A percentile compares a stretch with the other conserved stretches of the same genome.
Conservation (phyloP, 2,888 invertebrate species). For the Yponomeuta malinellus region DNA sequence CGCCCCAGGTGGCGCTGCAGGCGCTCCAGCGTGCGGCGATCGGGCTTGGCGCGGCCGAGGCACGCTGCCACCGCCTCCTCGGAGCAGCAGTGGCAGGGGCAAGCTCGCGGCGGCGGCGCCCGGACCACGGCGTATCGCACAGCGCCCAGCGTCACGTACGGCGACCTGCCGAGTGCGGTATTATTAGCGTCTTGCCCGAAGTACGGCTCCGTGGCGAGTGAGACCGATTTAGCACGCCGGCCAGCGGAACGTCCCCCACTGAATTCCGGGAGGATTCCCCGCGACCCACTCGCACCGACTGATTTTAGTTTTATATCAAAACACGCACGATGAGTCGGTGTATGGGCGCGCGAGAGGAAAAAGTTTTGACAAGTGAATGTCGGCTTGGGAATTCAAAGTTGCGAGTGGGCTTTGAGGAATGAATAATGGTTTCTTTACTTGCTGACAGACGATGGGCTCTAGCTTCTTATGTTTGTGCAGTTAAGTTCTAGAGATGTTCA, state of each 20-base stretch:
- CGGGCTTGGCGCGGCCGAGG: conserved; percentile 69
- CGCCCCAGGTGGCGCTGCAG: conserved; percentile 85
- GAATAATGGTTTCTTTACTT: not conserved
- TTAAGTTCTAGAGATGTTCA: too few relatives aligned
- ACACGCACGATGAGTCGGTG: conserved; percentile 20
- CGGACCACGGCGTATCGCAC: conserved; percentile 83
- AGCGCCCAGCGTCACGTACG: conserved; percentile 81
- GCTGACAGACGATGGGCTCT: too few relatives aligned
- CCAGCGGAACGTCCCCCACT: conserved; percentile 54
- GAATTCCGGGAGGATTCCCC: conserved; percentile 72
- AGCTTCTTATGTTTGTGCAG: too few relatives aligned
- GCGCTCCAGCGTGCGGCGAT: conserved; percentile 86
- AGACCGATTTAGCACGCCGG: conserved; percentile 62
- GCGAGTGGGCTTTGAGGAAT: not conserved
- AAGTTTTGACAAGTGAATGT: not conserved
- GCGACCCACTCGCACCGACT: conserved; percentile 59
- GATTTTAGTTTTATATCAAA: conserved; percentile 52
- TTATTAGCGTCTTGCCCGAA: conserved; percentile 57
- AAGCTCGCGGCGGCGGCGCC: conserved; percentile 77
- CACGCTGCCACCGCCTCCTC: conserved; percentile 73
- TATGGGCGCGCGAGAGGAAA: not conserved
- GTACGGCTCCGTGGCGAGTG: conserved; percentile 63
- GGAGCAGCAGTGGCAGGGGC: conserved; percentile 74
- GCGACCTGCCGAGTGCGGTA: conserved; percentile 60
- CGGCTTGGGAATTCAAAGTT: not conserved